Evolutionary conservation across 2,888 invertebrate species (phyloP).

Genomic region (Cenopis cana): DNA sequence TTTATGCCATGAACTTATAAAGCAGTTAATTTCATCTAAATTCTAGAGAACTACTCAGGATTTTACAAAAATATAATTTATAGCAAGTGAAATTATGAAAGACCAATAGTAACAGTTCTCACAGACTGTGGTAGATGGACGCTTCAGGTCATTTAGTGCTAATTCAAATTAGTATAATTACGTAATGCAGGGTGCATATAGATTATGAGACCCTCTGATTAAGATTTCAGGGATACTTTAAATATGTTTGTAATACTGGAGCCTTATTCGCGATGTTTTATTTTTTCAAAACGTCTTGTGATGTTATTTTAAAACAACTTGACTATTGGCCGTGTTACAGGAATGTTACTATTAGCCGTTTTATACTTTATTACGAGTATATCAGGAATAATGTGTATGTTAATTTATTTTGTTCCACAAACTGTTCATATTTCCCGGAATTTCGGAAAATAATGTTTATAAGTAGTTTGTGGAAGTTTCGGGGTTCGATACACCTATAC

Average conservation of each 20-base stretch:
- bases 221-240: not conserved
- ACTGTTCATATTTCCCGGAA: no score
- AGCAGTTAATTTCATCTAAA: not conserved
- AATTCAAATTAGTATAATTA: slow-evolving; percentile 2
- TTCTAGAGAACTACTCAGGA: not conserved
- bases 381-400: no score
- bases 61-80: not conserved
- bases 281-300: not conserved
- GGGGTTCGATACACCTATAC: no score
- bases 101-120: not conserved
- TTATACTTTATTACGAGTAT: no score
- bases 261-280: not conserved
- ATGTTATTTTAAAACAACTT: no score
- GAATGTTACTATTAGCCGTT: no score
- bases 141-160: slow-evolving; percentile 1
- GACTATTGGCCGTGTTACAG: no score
- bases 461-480: no score
- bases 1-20: not conserved
- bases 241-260: not conserved
- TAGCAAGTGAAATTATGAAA: not conserved
- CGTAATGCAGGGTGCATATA: slow-evolving; percentile 1
- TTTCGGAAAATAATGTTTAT: no score
- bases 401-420: no score
- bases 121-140: not conserved
- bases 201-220: not conserved